Conservation (phyloP, 2,888 invertebrate species). For the Apamea sordens region DNA sequence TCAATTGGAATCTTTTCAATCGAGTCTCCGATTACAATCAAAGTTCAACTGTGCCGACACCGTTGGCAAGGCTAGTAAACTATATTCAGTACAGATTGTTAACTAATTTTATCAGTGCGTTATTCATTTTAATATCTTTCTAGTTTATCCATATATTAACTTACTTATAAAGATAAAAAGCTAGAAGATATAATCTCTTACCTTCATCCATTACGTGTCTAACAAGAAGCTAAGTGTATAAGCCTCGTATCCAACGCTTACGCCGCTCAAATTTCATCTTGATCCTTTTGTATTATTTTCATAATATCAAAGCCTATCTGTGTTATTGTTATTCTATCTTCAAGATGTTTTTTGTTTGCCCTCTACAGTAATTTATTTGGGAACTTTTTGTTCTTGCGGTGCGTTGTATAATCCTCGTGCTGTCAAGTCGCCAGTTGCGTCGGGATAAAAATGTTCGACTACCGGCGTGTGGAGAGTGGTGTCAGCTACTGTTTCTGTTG, state of each 20-base stretch:
- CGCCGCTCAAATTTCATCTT: slow-evolving; percentile 78
- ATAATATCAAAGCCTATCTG: slow-evolving; percentile 74
- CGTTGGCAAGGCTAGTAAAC: slow-evolving; percentile 28
- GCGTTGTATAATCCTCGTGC: slow-evolving; percentile 75
- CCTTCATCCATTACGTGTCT: slow-evolving; percentile 31
- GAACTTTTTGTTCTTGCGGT: slow-evolving; percentile 69
- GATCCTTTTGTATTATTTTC: slow-evolving; percentile 78
- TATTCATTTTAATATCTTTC: slow-evolving; percentile 16
- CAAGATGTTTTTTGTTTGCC: slow-evolving; percentile 75
- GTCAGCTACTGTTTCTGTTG: slow-evolving; percentile 70
- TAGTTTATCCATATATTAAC: slow-evolving; percentile 9
- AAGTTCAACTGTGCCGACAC: slow-evolving; percentile 46
- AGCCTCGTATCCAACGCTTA: slow-evolving; percentile 65
- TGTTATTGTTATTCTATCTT: slow-evolving; percentile 86
- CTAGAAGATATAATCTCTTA: slow-evolving; percentile 38
- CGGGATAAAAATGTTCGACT: slow-evolving; percentile 74
- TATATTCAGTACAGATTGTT: slow-evolving; percentile 36
- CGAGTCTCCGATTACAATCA: slow-evolving; percentile 51
- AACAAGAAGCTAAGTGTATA: slow-evolving; percentile 39
- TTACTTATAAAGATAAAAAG: slow-evolving; percentile 17
- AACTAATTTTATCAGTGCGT: slow-evolving; percentile 33
- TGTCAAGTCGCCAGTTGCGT: slow-evolving; percentile 75
- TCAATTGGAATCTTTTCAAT: slow-evolving; percentile 58
- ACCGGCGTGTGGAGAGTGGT: slow-evolving; percentile 64
- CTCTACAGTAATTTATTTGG: slow-evolving; percentile 68